Evolutionary conservation across 2,113 vertebrate genomes (phyloP).

Genomic region (Silurus meridionalis): DNA sequence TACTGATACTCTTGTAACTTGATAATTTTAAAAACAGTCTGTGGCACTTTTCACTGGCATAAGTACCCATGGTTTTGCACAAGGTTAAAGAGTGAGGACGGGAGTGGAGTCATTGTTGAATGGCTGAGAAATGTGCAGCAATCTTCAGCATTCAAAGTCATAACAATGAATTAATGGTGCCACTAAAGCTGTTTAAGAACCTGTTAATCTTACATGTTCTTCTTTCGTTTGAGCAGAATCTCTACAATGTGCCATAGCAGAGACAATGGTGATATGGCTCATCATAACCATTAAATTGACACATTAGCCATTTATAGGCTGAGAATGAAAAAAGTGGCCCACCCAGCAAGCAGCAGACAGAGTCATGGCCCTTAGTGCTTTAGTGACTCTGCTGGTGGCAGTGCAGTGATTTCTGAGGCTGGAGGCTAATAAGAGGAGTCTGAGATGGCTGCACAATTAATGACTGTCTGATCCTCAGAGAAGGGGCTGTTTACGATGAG

Average conservation of each 20-base stretch:
- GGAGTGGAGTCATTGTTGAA: background rate
- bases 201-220: constrained; percentile 30
- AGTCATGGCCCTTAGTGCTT: constrained; percentile 56
- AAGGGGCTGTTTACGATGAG: constrained; percentile 74
- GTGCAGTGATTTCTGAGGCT: constrained; percentile 67
- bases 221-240: background rate
- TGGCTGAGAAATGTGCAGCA: constrained; percentile 11
- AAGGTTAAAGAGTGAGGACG: constrained; percentile 29
- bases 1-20: constrained; percentile 40
- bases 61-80: constrained; percentile 8
- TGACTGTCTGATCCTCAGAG: constrained; percentile 65
- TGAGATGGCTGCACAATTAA: constrained; percentile 68
- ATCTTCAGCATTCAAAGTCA: constrained; percentile 17
- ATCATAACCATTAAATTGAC: constrained; percentile 48
- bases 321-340: constrained; percentile 54
- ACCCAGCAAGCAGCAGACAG: constrained; percentile 56
- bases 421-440: constrained; percentile 59
- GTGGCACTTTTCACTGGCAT: constrained; percentile 7
- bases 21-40: constrained; percentile 46
- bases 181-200: constrained; percentile 34
- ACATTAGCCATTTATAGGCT: constrained; percentile 50
- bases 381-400: constrained; percentile 66
- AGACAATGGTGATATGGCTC: constrained; percentile 21
- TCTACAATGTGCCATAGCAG: background rate
- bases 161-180: constrained; percentile 26